A percentile compares a stretch with the other conserved stretches of the same genome.
Conservation (phyloP, 2,113 vertebrate species). For the Clarias gariepinus region DNA sequence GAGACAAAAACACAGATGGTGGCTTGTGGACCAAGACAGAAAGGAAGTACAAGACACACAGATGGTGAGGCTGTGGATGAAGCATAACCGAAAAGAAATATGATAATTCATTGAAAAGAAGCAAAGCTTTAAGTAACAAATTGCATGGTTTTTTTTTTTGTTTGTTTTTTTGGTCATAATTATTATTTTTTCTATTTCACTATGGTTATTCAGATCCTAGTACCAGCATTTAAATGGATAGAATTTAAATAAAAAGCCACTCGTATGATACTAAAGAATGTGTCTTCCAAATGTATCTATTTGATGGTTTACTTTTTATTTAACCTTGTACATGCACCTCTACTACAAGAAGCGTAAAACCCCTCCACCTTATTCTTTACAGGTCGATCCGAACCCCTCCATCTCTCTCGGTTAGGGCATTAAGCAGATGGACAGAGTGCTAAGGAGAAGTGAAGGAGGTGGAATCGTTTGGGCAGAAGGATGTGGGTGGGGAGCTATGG, state of each 20-base stretch:
- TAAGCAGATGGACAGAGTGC: constrained; percentile 11
- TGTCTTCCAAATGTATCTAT: too few species aligned
- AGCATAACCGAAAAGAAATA: constrained; percentile 25
- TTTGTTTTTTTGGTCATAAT: too few species aligned
- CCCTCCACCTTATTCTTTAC: not conserved
- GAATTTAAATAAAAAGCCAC: not conserved
- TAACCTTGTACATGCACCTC: not conserved
- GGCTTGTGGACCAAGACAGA: constrained; percentile 18
- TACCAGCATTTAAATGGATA: not conserved
- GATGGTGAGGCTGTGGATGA: constrained; percentile 38
- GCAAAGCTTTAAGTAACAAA: not conserved
- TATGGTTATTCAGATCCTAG: not conserved
- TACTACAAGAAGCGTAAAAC: not conserved
- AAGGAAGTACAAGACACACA: not conserved
- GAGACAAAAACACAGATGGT: constrained; percentile 18
- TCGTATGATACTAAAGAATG: too few species aligned
- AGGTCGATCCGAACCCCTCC: not conserved
- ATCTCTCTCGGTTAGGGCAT: constrained; percentile 6
- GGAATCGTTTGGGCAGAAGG: constrained; percentile 11
- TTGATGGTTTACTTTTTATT: not conserved
- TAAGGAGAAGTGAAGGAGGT: not conserved
- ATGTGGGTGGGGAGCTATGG: constrained; percentile 15
- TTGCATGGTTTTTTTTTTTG: not conserved
- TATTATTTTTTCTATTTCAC: not conserved
- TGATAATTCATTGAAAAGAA: not conserved